Percentiles rank a stretch among this genome's conserved stretches.
Conservation (phyloP, 2,888 invertebrate genomes). For the Heliconius sara region DNA sequence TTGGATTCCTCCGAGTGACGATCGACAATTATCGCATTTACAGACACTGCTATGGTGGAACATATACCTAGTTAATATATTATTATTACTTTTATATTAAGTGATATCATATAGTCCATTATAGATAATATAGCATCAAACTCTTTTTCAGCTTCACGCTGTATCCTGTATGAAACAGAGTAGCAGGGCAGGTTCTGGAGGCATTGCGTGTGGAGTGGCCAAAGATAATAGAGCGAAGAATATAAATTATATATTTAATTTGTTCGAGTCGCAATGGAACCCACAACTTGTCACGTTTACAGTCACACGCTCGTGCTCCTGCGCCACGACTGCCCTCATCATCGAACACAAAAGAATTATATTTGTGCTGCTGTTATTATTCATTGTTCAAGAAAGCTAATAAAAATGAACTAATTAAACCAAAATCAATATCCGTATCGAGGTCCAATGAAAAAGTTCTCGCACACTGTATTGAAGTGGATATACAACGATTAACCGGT, state of each 20-base stretch:
- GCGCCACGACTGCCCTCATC: background rate
- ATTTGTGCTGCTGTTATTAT: too few relatives aligned
- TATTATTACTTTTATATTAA: background rate
- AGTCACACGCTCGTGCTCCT: too few relatives aligned
- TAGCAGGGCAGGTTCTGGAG: background rate
- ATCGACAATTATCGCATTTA: too few relatives aligned
- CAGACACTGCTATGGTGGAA: too few relatives aligned
- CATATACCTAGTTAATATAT: background rate
- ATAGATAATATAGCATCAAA: too few relatives aligned
- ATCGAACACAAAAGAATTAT: too few relatives aligned
- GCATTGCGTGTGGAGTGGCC: background rate
- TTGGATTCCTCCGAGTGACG: too few relatives aligned
- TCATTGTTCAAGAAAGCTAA: background rate
- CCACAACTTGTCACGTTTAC: background rate
- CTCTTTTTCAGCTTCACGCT: too few relatives aligned
- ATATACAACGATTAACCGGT: constrained; percentile 34
- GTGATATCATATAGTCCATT: too few relatives aligned
- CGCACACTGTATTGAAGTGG: constrained; percentile 22
- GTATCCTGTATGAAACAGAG: too few relatives aligned
- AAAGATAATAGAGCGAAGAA: background rate
- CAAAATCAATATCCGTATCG: constrained; percentile 2
- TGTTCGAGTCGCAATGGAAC: background rate
- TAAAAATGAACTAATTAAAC: background rate
- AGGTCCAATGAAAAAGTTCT: background rate
- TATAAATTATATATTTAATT: background rate